These are phyloP conservation scores for Macrocentrus cingulum DNA, from an alignment of 1,140 invertebrate species.

Conservation along the genomic window DNA sequence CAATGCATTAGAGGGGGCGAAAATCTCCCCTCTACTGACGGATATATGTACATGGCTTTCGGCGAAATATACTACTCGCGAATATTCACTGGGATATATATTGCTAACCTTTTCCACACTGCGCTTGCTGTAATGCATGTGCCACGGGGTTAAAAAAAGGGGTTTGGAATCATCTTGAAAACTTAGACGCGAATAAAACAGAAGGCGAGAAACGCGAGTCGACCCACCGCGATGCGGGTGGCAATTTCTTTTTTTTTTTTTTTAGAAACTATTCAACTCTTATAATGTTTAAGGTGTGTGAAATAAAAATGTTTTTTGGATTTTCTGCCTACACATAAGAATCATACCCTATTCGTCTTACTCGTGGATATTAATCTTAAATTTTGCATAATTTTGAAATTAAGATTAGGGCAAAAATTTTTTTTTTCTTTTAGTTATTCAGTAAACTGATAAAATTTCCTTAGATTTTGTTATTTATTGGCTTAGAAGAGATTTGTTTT, in stretches of 20 bases:
- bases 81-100: conserved; percentile 38
- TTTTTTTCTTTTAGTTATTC: too few species aligned
- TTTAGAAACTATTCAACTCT: too few species aligned
- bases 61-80: conserved; percentile 37
- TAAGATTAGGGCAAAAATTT: too few species aligned
- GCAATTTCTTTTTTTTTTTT: conserved; percentile 18
- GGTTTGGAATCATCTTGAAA: conserved; percentile 35
- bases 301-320: too few species aligned
- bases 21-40: not conserved
- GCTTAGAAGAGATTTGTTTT: too few species aligned
- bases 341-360: too few species aligned
- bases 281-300: too few species aligned
- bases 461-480: too few species aligned
- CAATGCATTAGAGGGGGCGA: conserved; percentile 15
- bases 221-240: conserved; percentile 20
- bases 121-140: not conserved
- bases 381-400: too few species aligned
- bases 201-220: conserved; percentile 7
- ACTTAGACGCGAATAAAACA: conserved; percentile 9
- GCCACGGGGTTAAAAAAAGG: conserved; percentile 3
- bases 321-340: too few species aligned
- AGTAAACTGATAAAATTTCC: too few species aligned
- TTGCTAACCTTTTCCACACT: not conserved
- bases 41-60: conserved; percentile 11
- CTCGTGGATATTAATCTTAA: too few species aligned